Base-by-base conservation (phyloP, 2,113 vertebrate genomes). In the Pogonocichla stellata region DNA sequence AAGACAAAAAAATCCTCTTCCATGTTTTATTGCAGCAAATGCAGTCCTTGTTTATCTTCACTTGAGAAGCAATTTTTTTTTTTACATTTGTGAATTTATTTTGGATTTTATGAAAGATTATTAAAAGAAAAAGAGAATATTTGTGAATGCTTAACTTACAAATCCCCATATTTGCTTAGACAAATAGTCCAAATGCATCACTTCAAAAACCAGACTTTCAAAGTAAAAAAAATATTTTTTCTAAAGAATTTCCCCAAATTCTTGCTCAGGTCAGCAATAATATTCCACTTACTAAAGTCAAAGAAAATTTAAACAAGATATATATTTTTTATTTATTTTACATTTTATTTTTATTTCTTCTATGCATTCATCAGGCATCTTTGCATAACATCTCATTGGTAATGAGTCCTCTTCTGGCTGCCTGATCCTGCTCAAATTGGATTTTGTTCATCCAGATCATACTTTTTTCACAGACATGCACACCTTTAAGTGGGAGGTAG, bases 161-260 rank as follows among this genome's bases (percentile, higher is more conserved):
- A 72, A 61, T 66, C 6, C 2, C 4, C 16, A 56, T 19, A 33
- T 81, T 86, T 88, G 31, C 34, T 90, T 89, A 84, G 48, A 3
- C 4, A 75, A 50, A 64, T 82, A 79, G 77, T 71, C 29, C 19
- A 71, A 89, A 80, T 33, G 1, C 2, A 51, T 34, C 4, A 54
- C 29, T 86, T 74, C 38, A 80, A 75, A 61, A 62, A 34, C 38
- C 12, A 69, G 31, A 47, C 12, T 66, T 75, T 2, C 33, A 38
- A 74, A 53, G 28, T 10, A 14, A 28, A 75, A 66, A 26, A 7
- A 6, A 1, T 14, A 0, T 2, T 20, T 23, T 56, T 71, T 33
- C 19, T n/a, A 14, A 40, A 73, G 15, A 57, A 54, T 50, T 3
- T 69, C 8, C 19, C 43, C 15, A 56, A 81, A 9, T 1, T 70